Evolutionary conservation across 2,888 invertebrate genomes (phyloP).

Genomic region (Norana najaformis): DNA sequence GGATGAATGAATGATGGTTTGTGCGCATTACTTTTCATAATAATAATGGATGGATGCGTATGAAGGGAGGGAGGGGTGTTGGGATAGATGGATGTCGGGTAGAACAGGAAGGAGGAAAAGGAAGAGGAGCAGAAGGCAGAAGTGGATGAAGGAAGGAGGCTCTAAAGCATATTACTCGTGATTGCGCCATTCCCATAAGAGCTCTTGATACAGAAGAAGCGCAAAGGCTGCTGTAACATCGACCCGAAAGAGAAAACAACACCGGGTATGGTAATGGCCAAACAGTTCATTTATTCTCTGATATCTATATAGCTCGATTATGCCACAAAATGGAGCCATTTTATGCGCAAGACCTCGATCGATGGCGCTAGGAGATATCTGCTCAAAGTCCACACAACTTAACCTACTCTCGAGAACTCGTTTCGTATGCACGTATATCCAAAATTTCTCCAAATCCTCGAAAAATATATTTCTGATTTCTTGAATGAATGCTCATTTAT

Average conservation of each 20-base stretch:
- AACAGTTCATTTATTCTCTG: background rate
- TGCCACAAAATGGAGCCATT: background rate
- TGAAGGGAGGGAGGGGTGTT: background rate
- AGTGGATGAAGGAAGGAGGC: background rate
- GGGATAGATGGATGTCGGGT: background rate
- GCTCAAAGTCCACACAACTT: background rate
- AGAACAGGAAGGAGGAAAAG: background rate
- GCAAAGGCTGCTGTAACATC: background rate
- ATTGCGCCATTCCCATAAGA: background rate
- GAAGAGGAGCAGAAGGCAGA: too few species aligned
- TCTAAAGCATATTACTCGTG: background rate
- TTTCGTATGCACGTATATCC: too few species aligned
- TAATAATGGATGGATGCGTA: background rate
- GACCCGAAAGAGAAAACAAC: background rate
- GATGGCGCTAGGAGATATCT: background rate
- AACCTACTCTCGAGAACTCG: background rate
- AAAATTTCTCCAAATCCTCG: too few species aligned
- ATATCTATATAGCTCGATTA: background rate
- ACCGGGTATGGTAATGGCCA: background rate
- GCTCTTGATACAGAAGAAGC: background rate
- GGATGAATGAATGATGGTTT: background rate
- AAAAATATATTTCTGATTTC: too few species aligned
- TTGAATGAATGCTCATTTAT: too few species aligned
- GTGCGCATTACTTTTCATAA: too few species aligned
- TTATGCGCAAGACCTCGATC: background rate